Base-by-base conservation (phyloP, 2,888 invertebrate species). In the Harmothoe impar region DNA sequence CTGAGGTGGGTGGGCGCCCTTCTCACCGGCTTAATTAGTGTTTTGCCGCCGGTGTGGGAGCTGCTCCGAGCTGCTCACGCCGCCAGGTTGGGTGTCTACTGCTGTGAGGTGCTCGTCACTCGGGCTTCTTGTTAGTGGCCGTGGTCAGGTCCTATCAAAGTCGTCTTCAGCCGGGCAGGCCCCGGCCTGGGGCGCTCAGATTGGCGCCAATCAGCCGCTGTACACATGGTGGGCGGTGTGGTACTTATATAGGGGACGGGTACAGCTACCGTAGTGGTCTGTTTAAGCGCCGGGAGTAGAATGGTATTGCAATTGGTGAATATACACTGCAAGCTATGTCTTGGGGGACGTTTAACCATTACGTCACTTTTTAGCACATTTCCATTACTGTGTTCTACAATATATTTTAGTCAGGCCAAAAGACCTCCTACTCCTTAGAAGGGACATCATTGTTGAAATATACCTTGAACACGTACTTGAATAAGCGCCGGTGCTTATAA, bases 1-100 rank as follows among this genome's bases (percentile, higher is more conserved):
- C 5, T 43, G 43, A 43, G 43, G 43, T 43, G 72, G 72, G 25
- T n/a, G 72, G 29, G 29, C 72, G 72, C 62, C 25, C 72, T 72
- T 72, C 72, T 72, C 72, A 25, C 81, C 15, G 81, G 12, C 81
- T 43, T 81, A 81, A 81, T 81, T 81, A 81, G 81, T 81, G 81
- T 33, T 81, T 72, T 72, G 72, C 72, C 72, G 72, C 29, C 25
- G 72, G 72, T 72, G 15, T 3, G 29, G 20, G 72, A 72, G 72
- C 29, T 72, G 72, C 72, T 29, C 72, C 0, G 29, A n/a, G 23
- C 62, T 15, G 43, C 43, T 43, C 43, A 43, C 43, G 43, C 43
- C 43, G 62, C 20, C 29, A 25, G 72, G 43, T 25, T 17, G 81
- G 81, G 81, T 81, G 81, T 72, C 72, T 72, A 29, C 31, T 62